A percentile compares a stretch with the other conserved stretches of the same genome.
These are phyloP conservation scores for Mesoclemmys tuberculata DNA, from an alignment of 2,113 vertebrate species.

Conservation along the genomic window DNA sequence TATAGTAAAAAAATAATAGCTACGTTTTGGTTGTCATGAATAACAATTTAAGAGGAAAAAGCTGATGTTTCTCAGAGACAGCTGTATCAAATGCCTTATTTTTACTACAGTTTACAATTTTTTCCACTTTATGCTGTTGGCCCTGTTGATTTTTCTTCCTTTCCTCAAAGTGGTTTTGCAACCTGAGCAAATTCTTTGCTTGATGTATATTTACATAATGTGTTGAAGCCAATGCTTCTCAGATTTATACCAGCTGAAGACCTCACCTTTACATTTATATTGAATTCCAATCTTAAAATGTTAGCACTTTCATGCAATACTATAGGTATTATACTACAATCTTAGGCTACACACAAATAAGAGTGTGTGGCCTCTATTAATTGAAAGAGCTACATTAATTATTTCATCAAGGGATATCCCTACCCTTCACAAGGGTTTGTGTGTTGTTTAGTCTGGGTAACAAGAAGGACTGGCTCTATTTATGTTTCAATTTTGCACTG, in stretches of 20 bases:
- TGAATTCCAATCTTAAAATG: not conserved
- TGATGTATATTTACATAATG: not conserved
- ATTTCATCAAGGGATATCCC: slow-evolving; percentile 16
- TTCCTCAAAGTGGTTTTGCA: not conserved
- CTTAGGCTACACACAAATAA: not conserved
- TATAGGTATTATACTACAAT: not conserved
- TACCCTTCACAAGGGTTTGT: not conserved
- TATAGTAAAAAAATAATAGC: not conserved
- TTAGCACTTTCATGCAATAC: not conserved
- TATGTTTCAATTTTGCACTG: slow-evolving; percentile 39
- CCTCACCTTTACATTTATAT: not conserved
- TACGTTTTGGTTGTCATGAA: not conserved
- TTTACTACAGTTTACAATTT: not conserved
- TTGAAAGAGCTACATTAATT: slow-evolving; percentile 14
- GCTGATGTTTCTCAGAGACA: not conserved
- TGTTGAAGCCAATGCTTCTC: not conserved
- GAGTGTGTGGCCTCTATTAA: not conserved
- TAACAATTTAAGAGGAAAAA: not conserved
- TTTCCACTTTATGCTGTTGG: not conserved
- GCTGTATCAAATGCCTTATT: too few relatives aligned
- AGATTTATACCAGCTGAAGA: not conserved
- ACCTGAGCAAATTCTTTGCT: not conserved
- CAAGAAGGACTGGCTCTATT: slow-evolving; percentile 47
- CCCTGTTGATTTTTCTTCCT: not conserved
- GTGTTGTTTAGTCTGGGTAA: not conserved